Base-by-base conservation (phyloP, 2,797 vertebrate genomes). In the Coccyzus lansbergi region DNA sequence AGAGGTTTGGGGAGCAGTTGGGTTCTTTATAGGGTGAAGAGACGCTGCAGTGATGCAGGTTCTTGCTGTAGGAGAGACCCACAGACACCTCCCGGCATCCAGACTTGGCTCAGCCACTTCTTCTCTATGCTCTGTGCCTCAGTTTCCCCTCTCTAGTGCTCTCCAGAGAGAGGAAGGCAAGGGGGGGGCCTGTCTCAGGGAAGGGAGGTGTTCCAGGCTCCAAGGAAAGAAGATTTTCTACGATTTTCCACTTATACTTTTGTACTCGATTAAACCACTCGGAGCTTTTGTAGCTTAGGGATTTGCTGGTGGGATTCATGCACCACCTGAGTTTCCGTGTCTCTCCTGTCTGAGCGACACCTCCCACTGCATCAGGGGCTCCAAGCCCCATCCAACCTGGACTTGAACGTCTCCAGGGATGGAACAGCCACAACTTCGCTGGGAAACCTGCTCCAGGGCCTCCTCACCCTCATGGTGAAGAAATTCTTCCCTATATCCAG, bases 41-140 rank as follows among this genome's bases (percentile, higher is more conserved):
- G 83, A 6, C 12, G 64, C 76, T 28, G 40, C 34, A 12, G 31
- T 1, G 28, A 1, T 11, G 6, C 0, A 8, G 15, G 19, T 12
- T n/a, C 14, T 80, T 18, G 15, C 2, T 29, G 51, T 15, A 33
- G 67, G 29, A 70, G 2, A 2, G 0, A 8, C 21, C 9, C 0
- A 0, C 25, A 17, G 59, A 38, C 28, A 59, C 48, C 51, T 67
- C 14, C 1, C 16, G 6, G 19, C 40, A 36, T 12, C 64, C 60
- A 36, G 38, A 20, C n/a, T 20, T 18, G 49, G 65, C 56, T 80
- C 51, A 29, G 63, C 38, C 11, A 2, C 42, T 20, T 26, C 6
- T 19, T n/a, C 3, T 22, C 62, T 24, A 40, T 24, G 40, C 51
- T 55, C 75, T 1, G 12, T 75, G 83, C 72, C 79, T 94, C 85